Conservation (phyloP, 1,140 invertebrate genomes). For the Ylistrum balloti region DNA sequence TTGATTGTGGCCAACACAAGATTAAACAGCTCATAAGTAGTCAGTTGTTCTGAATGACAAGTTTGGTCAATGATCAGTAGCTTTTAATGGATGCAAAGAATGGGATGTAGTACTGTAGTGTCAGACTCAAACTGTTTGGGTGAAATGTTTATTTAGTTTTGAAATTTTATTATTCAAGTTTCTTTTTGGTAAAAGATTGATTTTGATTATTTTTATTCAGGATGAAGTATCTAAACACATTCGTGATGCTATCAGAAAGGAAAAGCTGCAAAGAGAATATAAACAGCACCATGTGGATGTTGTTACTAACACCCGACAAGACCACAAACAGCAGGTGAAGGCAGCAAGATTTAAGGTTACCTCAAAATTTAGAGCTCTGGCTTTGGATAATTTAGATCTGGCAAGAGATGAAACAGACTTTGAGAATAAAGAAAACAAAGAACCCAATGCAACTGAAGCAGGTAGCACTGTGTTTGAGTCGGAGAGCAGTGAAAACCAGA, state of each 20-base stretch:
- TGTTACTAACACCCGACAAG: conserved; percentile 57
- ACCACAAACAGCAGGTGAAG: conserved; percentile 61
- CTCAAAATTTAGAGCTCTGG: conserved; percentile 67
- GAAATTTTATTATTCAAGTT: too few species aligned
- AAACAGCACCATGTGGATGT: conserved; percentile 70
- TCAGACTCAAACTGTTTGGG: too few species aligned
- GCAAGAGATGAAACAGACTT: conserved; percentile 47
- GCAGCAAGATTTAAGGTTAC: conserved; percentile 71
- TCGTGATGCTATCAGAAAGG: conserved; percentile 74
- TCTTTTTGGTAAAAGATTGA: too few species aligned
- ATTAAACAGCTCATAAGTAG: too few species aligned
- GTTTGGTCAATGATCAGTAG: too few species aligned
- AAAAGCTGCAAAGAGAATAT: conserved; percentile 76
- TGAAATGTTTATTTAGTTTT: too few species aligned
- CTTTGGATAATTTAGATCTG: conserved; percentile 68
- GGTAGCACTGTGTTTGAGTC: not conserved
- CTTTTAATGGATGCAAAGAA: too few species aligned
- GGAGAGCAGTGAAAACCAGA: not conserved
- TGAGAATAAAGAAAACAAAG: conserved; percentile 13
- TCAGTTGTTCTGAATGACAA: too few species aligned
- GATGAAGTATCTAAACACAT: conserved; percentile 72
- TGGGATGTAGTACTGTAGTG: too few species aligned
- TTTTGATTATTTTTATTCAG: conserved; percentile 63
- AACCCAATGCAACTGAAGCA: not conserved
- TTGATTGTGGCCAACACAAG: too few species aligned